Conservation (phyloP, 2,888 invertebrate species). For the Aphelenchoides bicaudatus region DNA sequence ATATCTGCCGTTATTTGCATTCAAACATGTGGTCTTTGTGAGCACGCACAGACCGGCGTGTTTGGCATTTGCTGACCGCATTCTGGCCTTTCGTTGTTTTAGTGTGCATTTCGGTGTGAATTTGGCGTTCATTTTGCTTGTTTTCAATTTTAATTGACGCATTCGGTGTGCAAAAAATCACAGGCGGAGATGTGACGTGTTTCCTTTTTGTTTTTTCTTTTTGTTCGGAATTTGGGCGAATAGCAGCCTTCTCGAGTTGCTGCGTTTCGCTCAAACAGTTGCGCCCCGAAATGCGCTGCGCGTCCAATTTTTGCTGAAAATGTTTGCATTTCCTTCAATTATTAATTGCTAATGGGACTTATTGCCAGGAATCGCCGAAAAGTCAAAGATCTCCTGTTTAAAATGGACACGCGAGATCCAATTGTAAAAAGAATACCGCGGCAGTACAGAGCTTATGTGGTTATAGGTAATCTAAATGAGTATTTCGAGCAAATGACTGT, state of each 20-base stretch:
- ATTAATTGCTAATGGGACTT: too few relatives aligned
- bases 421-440: conserved; percentile 42
- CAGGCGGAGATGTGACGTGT: not conserved
- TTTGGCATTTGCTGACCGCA: too few relatives aligned
- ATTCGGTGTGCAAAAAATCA: too few relatives aligned
- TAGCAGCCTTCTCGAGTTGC: not conserved
- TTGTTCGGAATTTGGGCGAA: not conserved
- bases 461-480: conserved; percentile 22
- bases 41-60: not conserved
- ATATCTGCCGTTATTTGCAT: too few relatives aligned
- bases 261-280: not conserved
- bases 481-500: not conserved
- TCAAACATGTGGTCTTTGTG: too few relatives aligned
- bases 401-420: conserved; percentile 53
- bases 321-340: too few relatives aligned
- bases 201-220: not conserved
- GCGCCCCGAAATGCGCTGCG: not conserved
- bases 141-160: not conserved
- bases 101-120: not conserved
- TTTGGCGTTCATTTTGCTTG: not conserved
- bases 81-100: conserved; percentile 2
- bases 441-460: conserved; percentile 37
- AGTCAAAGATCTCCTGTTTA: conserved; percentile 8
- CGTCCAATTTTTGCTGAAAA: too few relatives aligned
- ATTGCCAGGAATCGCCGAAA: too few relatives aligned